Conservation (phyloP, 2,888 invertebrate species). For the Calliopum simillimum region DNA sequence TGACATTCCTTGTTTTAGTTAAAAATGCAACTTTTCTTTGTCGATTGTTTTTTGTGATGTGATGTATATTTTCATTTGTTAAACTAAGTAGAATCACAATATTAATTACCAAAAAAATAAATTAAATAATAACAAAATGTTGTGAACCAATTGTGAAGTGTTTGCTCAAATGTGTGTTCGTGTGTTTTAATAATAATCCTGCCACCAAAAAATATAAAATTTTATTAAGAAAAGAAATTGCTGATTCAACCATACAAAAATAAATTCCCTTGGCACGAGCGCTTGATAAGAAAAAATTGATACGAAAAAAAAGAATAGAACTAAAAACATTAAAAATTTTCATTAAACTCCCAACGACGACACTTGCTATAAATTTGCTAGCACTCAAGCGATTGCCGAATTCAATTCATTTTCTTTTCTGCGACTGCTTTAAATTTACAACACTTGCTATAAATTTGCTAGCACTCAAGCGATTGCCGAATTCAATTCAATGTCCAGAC, state of each 20-base stretch:
- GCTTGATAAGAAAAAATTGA: neutral
- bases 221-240: no score
- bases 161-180: conserved; percentile 22
- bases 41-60: conserved; percentile 1
- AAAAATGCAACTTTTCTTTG: no score
- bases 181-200: conserved; percentile 1
- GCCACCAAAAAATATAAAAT: neutral
- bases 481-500: no score
- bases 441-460: no score
- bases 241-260: neutral
- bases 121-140: neutral
- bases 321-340: neutral
- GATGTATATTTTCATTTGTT: conserved; percentile 2
- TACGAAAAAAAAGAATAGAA: neutral
- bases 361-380: conserved; percentile 4
- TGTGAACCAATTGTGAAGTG: neutral
- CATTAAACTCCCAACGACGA: neutral
- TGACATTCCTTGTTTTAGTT: conserved; percentile 2
- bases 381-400: neutral
- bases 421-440: no score
- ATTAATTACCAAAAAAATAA: neutral
- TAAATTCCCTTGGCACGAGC: neutral
- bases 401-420: no score
- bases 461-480: no score
- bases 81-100: neutral